Evolutionary conservation across 1,140 invertebrate species (phyloP).

Genomic region (Drosophila gunungcola): DNA sequence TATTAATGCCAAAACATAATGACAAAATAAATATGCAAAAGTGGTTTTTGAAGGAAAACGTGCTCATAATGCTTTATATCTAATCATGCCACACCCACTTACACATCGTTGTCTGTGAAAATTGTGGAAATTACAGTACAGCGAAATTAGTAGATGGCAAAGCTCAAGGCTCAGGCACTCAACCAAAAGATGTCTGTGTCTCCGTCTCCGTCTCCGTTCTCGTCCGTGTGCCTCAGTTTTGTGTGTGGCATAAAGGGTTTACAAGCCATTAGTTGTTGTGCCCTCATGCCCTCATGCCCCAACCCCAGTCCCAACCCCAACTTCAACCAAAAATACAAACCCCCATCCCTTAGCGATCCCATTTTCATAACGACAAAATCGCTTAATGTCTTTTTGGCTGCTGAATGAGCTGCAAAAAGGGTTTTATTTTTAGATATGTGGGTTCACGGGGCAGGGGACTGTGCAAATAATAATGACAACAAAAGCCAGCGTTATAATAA

Average conservation of each 20-base stretch:
- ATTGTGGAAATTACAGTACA: conserved; percentile 59
- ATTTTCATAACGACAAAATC: conserved; percentile 71
- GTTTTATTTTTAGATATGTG: conserved; percentile 42
- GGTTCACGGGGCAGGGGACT: not conserved
- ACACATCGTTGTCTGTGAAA: conserved; percentile 24
- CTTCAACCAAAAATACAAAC: not conserved
- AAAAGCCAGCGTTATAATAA: conserved; percentile 19
- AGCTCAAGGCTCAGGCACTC: conserved; percentile 55
- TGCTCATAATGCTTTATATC: conserved; percentile 75
- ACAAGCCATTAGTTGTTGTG: conserved; percentile 77
- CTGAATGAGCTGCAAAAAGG: conserved; percentile 58
- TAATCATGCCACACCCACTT: conserved; percentile 50
- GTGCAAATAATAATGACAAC: conserved; percentile 19
- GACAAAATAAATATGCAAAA: conserved; percentile 85
- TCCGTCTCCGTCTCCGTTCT: too few relatives aligned
- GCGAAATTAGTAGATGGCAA: conserved; percentile 69
- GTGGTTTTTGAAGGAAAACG: conserved; percentile 77
- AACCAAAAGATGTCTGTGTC: conserved; percentile 33
- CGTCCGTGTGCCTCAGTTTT: conserved; percentile 4
- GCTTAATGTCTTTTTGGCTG: conserved; percentile 70
- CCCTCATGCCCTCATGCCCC: not conserved
- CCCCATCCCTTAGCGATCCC: conserved; percentile 12
- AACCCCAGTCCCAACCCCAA: not conserved
- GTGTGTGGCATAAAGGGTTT: conserved; percentile 63
- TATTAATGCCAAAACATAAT: conserved; percentile 84